Base-by-base conservation (phyloP, 2,888 invertebrate species). In the Boloria selene region DNA sequence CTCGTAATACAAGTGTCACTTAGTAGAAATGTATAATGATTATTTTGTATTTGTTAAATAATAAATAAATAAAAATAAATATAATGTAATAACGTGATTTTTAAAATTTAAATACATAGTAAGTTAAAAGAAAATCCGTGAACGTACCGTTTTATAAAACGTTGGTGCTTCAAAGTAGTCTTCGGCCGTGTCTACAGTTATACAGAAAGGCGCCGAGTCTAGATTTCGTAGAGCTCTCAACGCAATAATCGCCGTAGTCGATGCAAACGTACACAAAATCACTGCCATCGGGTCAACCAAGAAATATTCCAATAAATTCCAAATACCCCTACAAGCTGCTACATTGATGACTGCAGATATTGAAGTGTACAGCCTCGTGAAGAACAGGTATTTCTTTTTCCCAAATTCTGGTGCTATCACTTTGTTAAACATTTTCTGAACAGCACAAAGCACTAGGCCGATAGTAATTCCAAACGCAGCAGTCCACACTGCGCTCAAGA, bases 301-400 rank as follows among this genome's bases (percentile, higher is more conserved):
- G 22, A 94, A 94, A 72, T 94, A 93, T 70, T 93, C 83, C 75
- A 96, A 88, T 14, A 93, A 83, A 64, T 88, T 87, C 96, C 96
- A 96, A 16, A 95, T 93, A 0, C 96, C 96, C 13, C 96, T 92
- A 96, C 96, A 97, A 69, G 95, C 95, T 77, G 95, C 96, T 2
- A 96, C 95, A 82, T 96, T 96, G 67, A 95, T 93, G 68, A 95
- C 90, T 0, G 94, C 95, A 78, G 94, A 96, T 61, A 94, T 78
- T 64, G 92, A 90, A 1, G 96, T 96, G 81, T 96, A 96, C 4
- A 94, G 70, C 14, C 96, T 89, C 47, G 96, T 95, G 49, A 92
- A 84, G 50, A 94, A 76, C 75, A 95, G 95, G 81, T 93, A 95
- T 45, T 93, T 86, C 18, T 95, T 85, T 52, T 94, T 85, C 69